Percentiles rank a stretch among this genome's conserved stretches.
Conservation (phyloP, 2,113 vertebrate species). For the Poeciliopsis turrubarensis region DNA sequence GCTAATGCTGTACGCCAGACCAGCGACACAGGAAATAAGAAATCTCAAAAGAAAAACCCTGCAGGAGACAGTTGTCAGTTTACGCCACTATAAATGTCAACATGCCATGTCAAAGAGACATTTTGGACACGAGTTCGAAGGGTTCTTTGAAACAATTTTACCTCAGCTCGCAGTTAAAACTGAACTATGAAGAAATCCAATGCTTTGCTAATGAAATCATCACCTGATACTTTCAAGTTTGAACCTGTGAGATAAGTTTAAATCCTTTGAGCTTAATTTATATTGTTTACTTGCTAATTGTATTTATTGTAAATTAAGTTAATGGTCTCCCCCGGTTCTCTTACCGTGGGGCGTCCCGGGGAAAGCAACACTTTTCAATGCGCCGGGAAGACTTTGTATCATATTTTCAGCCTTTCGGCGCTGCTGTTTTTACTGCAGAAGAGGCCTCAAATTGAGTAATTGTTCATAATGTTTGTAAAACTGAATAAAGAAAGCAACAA, state of each 20-base stretch:
- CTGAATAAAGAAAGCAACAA: slow-evolving; percentile 29
- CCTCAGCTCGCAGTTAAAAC: slow-evolving; percentile 44
- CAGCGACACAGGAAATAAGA: slow-evolving; percentile 10
- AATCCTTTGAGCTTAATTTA: slow-evolving; percentile 57
- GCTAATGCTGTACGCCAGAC: slow-evolving; percentile 6
- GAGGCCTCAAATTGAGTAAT: slow-evolving; percentile 76
- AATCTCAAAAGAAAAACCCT: background rate
- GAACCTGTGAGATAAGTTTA: slow-evolving; percentile 49
- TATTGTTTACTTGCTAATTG: slow-evolving; percentile 54
- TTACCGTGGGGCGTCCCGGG: slow-evolving; percentile 44
- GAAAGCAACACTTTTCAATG: slow-evolving; percentile 72
- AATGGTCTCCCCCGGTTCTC: slow-evolving; percentile 29
- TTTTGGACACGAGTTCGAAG: slow-evolving; percentile 19
- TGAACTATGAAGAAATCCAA: slow-evolving; percentile 17
- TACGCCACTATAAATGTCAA: slow-evolving; percentile 39
- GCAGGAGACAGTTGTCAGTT: slow-evolving; percentile 4
- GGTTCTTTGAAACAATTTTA: slow-evolving; percentile 45
- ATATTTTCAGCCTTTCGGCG: slow-evolving; percentile 49
- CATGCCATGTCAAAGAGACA: slow-evolving; percentile 20
- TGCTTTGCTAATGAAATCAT: slow-evolving; percentile 11
- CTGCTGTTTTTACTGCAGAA: slow-evolving; percentile 62
- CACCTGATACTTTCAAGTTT: slow-evolving; percentile 24
- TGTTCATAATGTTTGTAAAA: slow-evolving; percentile 84
- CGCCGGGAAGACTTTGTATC: slow-evolving; percentile 42
- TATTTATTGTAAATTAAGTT: slow-evolving; percentile 72